Evolutionary conservation across 1,140 invertebrate genomes (phyloP).

Genomic region (Spodoptera litura): DNA sequence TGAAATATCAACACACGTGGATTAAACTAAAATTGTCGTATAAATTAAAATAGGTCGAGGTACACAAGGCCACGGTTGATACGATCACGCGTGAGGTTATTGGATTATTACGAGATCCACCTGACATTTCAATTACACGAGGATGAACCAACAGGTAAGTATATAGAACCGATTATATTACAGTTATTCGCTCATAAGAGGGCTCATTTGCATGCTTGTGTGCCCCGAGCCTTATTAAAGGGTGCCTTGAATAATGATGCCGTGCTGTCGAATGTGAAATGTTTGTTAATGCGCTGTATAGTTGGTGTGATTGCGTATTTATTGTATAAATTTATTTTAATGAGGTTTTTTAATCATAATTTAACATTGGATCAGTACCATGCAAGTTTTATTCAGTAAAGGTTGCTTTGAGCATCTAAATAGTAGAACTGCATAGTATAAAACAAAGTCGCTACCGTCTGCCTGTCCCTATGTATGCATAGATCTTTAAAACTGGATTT

Average conservation of each 20-base stretch:
- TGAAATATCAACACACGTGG: constrained; percentile 15
- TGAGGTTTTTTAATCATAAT: too few species aligned
- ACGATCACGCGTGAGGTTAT: constrained; percentile 39
- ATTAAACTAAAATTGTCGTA: constrained; percentile 4
- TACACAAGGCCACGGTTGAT: constrained; percentile 10
- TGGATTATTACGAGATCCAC: constrained; percentile 38
- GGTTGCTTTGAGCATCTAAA: too few species aligned
- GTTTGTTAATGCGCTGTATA: background rate
- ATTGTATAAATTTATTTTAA: background rate
- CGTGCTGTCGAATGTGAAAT: background rate
- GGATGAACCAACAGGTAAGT: background rate
- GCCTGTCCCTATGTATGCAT: too few species aligned
- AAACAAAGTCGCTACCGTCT: too few species aligned
- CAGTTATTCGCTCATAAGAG: constrained; percentile 32
- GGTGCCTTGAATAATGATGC: constrained; percentile 19
- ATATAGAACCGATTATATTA: constrained; percentile 34
- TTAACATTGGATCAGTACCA: too few species aligned
- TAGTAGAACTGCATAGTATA: too few species aligned
- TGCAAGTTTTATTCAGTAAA: too few species aligned
- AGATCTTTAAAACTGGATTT: too few species aligned
- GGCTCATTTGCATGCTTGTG: constrained; percentile 23
- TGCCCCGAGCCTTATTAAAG: constrained; percentile 14
- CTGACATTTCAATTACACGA: constrained; percentile 49
- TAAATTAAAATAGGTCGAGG: constrained; percentile 29
- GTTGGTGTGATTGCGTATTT: constrained; percentile 4